Evolutionary conservation across 1,140 invertebrate species (phyloP), one percentile per base, ranked within the genome.

Genomic region (Phocides pigmalion): DNA sequence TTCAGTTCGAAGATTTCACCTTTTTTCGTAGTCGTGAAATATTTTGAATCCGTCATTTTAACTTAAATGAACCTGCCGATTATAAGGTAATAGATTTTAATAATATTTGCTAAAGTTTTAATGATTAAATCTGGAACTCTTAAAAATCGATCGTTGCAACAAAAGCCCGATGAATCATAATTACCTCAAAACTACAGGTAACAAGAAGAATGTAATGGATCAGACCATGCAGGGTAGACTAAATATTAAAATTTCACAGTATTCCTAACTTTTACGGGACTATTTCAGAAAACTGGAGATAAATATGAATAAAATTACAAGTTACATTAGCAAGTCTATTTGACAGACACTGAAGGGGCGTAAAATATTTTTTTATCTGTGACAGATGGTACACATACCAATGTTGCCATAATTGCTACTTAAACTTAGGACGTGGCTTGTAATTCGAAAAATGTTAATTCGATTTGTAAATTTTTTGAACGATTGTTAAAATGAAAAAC

Each of bases 11-110:
- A 99, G 81, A 99, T 99, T 93, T 99, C 98, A 79, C 98, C 99
- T 91, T 99, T 99, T 92, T 99, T 99, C 62, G 98, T 99, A 65
- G 99, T 99, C 4, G 98, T 99, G 85, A 99, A 99, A 93, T 99
- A 99, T 89, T 99, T 99, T 41, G 99, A 99, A 92, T 99, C 99
- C 41, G 99, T 99, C 98, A 99, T 99, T 79, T 93, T 93, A 67
- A 51, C 28, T 66, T 62, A 62, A 39, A 32, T 66, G 8, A 28
- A 44, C 16, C 49, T 51, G 37, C 47, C 3, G 25, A 17, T 6
- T 32, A 53, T 9, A n/a, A 47, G n/a, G 76, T 79, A 76, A 68
- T 76, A 77, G 77, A 72, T 76, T 79, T 76, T 73, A 78, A 73
- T 75, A 70, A 79, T 5, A 59, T 12, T 19, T 19, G 19, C 8